A percentile compares a stretch with the other conserved stretches of the same genome.
phyloP scores from a whole-genome alignment of 2,888 invertebrate genomes.

The Phragmatobia fuliginosa region DNA sequence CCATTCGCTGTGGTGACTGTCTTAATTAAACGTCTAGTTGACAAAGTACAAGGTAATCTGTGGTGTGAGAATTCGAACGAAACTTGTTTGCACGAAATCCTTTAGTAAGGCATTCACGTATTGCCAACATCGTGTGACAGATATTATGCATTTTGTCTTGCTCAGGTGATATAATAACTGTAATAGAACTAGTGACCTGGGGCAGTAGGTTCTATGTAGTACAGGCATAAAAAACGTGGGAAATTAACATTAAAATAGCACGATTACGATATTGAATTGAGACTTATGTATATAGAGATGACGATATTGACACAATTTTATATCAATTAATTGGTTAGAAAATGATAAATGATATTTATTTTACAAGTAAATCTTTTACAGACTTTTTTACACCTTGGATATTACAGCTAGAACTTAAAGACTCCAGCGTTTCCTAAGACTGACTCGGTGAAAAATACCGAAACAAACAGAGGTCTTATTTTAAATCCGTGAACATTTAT shows the following conservation, averaged over 20 bases:
- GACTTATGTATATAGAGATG: neutral
- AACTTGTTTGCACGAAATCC: slow-evolving; percentile 34
- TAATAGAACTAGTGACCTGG: slow-evolving; percentile 11
- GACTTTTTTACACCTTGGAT: too few species aligned
- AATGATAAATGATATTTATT: too few species aligned
- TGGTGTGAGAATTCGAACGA: slow-evolving; percentile 30
- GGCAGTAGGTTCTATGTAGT: neutral
- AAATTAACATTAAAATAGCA: neutral
- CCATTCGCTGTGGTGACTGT: slow-evolving; percentile 31
- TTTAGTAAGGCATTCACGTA: slow-evolving; percentile 26
- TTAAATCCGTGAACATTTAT: too few species aligned
- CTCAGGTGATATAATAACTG: neutral
- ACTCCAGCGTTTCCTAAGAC: too few species aligned
- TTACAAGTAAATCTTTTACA: too few species aligned
- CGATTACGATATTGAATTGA: neutral
- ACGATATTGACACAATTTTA: neutral
- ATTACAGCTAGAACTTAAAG: too few species aligned
- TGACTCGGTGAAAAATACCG: too few species aligned
- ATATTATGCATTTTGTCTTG: neutral
- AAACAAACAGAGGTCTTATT: too few species aligned
- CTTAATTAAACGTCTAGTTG: slow-evolving; percentile 19
- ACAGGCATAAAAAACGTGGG: slow-evolving; percentile 1
- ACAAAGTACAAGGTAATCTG: slow-evolving; percentile 17
- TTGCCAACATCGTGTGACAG: slow-evolving; percentile 1
- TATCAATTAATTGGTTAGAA: too few species aligned